These are phyloP conservation scores for Lycia hirtaria DNA, from an alignment of 2,888 invertebrate genomes.

Conservation along the genomic window DNA sequence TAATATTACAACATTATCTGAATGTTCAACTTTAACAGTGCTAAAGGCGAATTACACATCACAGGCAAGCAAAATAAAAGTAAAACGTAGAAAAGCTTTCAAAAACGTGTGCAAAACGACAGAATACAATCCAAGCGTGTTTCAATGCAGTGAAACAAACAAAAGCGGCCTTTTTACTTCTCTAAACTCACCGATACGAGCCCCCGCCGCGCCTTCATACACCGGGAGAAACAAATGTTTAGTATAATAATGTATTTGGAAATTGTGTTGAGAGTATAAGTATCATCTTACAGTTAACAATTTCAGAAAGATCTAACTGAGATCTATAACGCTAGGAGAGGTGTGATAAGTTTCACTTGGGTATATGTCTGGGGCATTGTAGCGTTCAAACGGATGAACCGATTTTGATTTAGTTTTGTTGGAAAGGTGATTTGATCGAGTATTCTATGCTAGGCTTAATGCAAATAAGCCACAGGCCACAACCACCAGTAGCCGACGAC, in stretches of 20 bases:
- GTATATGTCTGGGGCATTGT: no score
- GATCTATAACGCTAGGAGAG: no score
- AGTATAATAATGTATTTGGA: constrained; percentile 57
- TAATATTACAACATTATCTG: not conserved
- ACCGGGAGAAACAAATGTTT: constrained; percentile 68
- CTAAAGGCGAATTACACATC: not conserved
- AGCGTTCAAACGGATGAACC: no score
- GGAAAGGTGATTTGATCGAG: no score
- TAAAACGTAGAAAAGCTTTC: constrained; percentile 22
- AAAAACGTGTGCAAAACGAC: constrained; percentile 42
- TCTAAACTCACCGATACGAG: constrained; percentile 87
- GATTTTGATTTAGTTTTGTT: no score
- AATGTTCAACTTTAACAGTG: not conserved
- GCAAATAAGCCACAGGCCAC: no score
- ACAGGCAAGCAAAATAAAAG: constrained; percentile 14
- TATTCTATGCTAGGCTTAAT: no score
- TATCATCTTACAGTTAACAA: no score
- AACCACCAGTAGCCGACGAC: no score
- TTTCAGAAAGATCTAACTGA: no score
- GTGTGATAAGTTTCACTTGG: no score
- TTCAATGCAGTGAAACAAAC: constrained; percentile 54
- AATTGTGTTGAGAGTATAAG: no score
- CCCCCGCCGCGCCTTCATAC: constrained; percentile 88
- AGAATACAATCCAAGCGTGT: constrained; percentile 64
- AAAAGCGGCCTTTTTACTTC: constrained; percentile 59